A percentile compares a stretch with the other conserved stretches of the same genome.
Evolutionary conservation across 2,888 invertebrate species (phyloP).

Genomic region (Miltochrista miniata): DNA sequence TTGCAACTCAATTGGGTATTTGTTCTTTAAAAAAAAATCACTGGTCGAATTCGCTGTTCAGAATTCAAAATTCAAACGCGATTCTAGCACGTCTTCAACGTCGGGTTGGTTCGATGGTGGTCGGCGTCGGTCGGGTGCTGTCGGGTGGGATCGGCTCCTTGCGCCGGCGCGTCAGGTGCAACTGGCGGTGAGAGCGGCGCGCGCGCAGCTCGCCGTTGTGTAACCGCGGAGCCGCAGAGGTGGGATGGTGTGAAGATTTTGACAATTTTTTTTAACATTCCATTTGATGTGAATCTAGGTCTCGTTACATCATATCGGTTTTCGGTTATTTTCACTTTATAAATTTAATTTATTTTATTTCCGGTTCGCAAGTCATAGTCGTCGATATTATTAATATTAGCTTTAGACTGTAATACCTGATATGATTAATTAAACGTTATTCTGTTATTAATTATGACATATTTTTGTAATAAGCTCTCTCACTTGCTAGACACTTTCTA

Average conservation of each 20-base stretch:
- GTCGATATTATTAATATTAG: not conserved
- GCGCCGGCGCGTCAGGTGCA: slow-evolving; percentile 58
- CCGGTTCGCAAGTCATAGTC: slow-evolving; percentile 7
- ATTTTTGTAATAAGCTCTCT: not conserved
- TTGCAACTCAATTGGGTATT: slow-evolving; percentile 4
- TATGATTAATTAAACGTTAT: slow-evolving; percentile 1
- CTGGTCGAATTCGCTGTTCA: slow-evolving; percentile 42
- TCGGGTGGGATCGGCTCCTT: slow-evolving; percentile 33
- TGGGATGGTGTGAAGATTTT: slow-evolving; percentile 46
- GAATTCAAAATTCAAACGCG: slow-evolving; percentile 52
- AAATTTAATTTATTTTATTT: slow-evolving; percentile 18
- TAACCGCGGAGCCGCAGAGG: slow-evolving; percentile 26
- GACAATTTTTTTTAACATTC: slow-evolving; percentile 44
- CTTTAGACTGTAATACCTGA: not conserved
- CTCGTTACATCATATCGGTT: slow-evolving; percentile 41
- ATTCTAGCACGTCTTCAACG: slow-evolving; percentile 29
- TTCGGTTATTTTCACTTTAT: slow-evolving; percentile 36
- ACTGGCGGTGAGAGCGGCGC: slow-evolving; percentile 48
- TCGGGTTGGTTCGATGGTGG: slow-evolving; percentile 24
- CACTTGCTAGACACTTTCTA: not conserved
- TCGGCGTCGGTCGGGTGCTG: slow-evolving; percentile 29
- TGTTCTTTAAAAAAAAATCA: slow-evolving; percentile 17
- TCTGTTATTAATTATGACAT: not conserved
- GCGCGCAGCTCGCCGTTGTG: slow-evolving; percentile 43
- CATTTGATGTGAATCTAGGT: slow-evolving; percentile 38